Base-by-base conservation (phyloP, 2,888 invertebrate species). In the Nomada fabriciana region DNA sequence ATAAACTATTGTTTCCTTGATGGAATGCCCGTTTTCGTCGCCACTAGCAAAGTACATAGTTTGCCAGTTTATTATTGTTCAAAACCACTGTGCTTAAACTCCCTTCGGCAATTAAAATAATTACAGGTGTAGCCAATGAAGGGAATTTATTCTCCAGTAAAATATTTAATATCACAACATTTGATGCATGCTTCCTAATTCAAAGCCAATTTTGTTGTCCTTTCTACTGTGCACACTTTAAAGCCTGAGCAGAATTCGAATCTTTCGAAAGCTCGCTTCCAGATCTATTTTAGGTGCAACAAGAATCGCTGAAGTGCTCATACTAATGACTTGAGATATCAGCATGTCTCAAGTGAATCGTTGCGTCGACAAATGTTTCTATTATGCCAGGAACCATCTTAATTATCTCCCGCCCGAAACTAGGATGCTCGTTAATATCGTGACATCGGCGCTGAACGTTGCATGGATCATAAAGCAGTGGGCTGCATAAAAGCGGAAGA, bases 391-490 rank as follows among this genome's bases (percentile, higher is more conserved):
- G 55, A 15, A 15, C 29, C 42, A 25, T n/a, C 13, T 80, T 63
- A 63, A 82, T 69, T 70, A 47, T 55, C 15, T 15, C 36, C n/a
- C 20, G 7, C 3, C 18, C 43, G 70, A 42, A 57, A 43, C 57
- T 18, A 64, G 64, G 15, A n/a, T 59, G 63, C 23, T 42, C 60
- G 50, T 73, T 63, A 55, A 68, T 36, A 29, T 15, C 25, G 55
- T 7, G 18, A 55, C 43, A 68, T 25, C 43, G 11, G n/a, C n/a
- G 55, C 20, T 36, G 68, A 75, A 64, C 52, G 53, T 60, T 55
- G 10, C 53, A 29, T 23, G 59, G 67, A 82, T 73, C 79, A 70
- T 85, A 78, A 85, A 85, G 76, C 42, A n/a, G 73, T n/a, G 2
- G 60, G n/a, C 57, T 42, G 25, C 47, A 64, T 36, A 52, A 61